phyloP scores from a whole-genome alignment of 2,113 vertebrate species.

The Pachyramphus minor region DNA sequence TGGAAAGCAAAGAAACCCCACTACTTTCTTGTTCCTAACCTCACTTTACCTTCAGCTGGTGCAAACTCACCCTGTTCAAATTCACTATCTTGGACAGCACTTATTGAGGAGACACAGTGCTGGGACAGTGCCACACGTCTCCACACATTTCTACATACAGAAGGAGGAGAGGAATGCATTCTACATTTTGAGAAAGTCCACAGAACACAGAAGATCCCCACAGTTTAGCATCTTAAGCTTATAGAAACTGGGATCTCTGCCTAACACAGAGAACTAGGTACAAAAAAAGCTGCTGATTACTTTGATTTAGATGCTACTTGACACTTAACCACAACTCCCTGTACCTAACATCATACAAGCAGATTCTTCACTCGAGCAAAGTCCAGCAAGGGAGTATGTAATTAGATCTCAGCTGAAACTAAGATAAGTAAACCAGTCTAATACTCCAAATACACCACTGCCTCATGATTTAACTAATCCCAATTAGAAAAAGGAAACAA shows the following conservation, averaged over 20 bases:
- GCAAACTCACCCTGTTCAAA: not conserved
- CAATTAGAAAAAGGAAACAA: not conserved
- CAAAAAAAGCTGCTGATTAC: not conserved
- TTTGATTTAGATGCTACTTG: conserved; percentile 6
- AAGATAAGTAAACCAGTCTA: not conserved
- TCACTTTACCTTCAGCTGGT: not conserved
- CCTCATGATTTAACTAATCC: not conserved
- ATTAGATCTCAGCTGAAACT: not conserved
- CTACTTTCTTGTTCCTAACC: not conserved
- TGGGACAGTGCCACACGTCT: not conserved
- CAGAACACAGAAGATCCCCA: not conserved
- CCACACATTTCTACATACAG: not conserved
- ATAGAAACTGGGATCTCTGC: not conserved
- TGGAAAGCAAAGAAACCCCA: not conserved
- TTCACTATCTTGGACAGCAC: not conserved
- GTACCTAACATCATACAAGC: not conserved
- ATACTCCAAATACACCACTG: not conserved
- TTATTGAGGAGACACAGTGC: not conserved
- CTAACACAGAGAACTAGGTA: not conserved
- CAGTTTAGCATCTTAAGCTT: not conserved
- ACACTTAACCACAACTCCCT: not conserved
- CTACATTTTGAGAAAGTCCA: not conserved
- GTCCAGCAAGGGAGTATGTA: not conserved
- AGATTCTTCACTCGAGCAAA: conserved; percentile 7
- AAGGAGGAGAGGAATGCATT: not conserved